phyloP scores from a whole-genome alignment of 2,113 vertebrate species.

The Hyaena hyaena region DNA sequence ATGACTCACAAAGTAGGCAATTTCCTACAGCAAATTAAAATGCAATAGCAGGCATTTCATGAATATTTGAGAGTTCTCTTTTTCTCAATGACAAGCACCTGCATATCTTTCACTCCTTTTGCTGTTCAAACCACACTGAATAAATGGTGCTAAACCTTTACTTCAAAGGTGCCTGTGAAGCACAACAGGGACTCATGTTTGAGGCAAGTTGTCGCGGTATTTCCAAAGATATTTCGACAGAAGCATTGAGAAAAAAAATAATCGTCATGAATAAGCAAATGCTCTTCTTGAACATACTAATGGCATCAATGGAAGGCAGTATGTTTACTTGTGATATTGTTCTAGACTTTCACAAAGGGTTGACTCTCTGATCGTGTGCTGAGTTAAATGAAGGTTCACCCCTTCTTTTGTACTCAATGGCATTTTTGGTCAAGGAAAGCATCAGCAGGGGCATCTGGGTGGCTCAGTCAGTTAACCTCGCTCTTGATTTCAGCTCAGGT shows the following conservation, averaged over 20 bases:
- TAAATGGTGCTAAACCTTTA: constrained; percentile 58
- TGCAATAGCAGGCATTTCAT: constrained; percentile 76
- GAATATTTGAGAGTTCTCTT: constrained; percentile 80
- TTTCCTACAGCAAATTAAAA: constrained; percentile 85
- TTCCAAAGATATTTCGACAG: not conserved
- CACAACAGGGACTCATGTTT: not conserved
- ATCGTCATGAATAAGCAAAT: not conserved
- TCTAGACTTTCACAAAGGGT: not conserved
- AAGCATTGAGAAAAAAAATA: constrained; percentile 32
- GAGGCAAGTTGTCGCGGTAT: not conserved
- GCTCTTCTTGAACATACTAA: not conserved
- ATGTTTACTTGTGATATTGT: not conserved
- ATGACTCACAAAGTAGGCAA: constrained; percentile 81
- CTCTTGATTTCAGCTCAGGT: no score
- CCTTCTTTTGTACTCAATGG: not conserved
- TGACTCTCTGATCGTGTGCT: not conserved
- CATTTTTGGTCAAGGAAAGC: not conserved
- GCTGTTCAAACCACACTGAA: constrained; percentile 62
- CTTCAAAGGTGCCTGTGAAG: constrained; percentile 52
- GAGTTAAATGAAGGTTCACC: not conserved
- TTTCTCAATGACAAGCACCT: constrained; percentile 80
- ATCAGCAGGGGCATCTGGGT: not conserved
- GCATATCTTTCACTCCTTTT: constrained; percentile 62
- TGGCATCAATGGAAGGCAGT: not conserved
- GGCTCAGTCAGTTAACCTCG: no score